Base-by-base conservation (phyloP, 2,797 vertebrate genomes). In the Botia kubotai region DNA sequence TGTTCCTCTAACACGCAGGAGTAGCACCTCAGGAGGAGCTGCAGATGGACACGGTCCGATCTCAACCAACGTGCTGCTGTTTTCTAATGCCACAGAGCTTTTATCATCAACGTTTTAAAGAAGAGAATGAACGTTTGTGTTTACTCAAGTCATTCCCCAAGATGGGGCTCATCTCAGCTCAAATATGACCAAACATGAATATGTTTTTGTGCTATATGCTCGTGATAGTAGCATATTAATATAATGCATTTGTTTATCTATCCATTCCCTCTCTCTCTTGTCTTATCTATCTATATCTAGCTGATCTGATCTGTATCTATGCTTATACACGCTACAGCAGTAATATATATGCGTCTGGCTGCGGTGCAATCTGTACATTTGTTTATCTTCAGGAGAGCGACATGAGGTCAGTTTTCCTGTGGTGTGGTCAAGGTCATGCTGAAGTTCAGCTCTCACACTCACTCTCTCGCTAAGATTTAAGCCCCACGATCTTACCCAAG, bases 331-430 rank as follows among this genome's bases (percentile, higher is more conserved):
- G 33, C 10, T 55, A 46, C 50, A 17, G 14, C 26, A 63, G 60
- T 12, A 26, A 6, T 12, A 7, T 62, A 21, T 36, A 17, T 19
- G 21, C 5, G 1, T 4, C 67, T 43, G 7, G 29, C 65, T 69
- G 17, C 65, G 66, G 11, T 13, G 0, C 12, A 5, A 29, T 26
- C 81, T 69, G 73, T 82, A 60, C 73, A 17, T 65, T 62, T 21
- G 36, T 81, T 84, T 74, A 75, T 83, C 84, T 80, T 72, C 81
- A 81, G 33, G 8, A 36, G 6, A 57, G 67, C 72, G 72, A 77
- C 86, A 77, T 73, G 82, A 66, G 77, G 71, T 70, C 33, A 16
- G n/a, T 55, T 57, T 50, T 72, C 72, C 63, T 71, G 50, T 43
- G n/a, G 83, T 10, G 62, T 57, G 2, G 76, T 11, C 66, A 81